These are phyloP conservation scores for Altica lythri DNA, from an alignment of 2,888 invertebrate genomes.

Conservation along the genomic window DNA sequence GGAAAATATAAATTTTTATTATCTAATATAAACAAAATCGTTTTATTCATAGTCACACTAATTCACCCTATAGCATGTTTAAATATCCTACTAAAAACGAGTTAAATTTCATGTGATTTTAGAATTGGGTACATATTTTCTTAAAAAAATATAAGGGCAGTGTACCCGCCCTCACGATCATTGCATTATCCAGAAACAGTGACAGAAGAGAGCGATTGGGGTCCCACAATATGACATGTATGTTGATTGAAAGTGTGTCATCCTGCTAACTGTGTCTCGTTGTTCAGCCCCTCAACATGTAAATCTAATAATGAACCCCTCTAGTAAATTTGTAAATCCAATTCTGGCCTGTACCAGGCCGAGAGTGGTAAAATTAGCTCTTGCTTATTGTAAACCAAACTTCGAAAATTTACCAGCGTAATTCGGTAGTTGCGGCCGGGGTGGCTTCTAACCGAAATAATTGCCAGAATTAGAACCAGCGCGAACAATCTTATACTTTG, in stretches of 20 bases:
- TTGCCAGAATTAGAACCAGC: slow-evolving; percentile 56
- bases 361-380: slow-evolving; percentile 60
- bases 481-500: slow-evolving; percentile 53
- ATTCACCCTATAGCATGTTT: too few relatives aligned
- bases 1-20: too few relatives aligned
- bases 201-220: not conserved
- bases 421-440: slow-evolving; percentile 56
- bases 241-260: slow-evolving; percentile 56
- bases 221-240: slow-evolving; percentile 46
- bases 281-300: slow-evolving; percentile 53
- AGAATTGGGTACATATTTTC: too few relatives aligned
- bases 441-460: slow-evolving; percentile 54
- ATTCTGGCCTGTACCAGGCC: slow-evolving; percentile 56
- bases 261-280: slow-evolving; percentile 48
- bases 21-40: too few relatives aligned
- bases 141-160: too few relatives aligned
- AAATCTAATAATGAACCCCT: slow-evolving; percentile 59
- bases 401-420: slow-evolving; percentile 59
- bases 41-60: too few relatives aligned
- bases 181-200: not conserved
- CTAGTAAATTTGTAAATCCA: slow-evolving; percentile 59
- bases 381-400: slow-evolving; percentile 62
- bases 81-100: too few relatives aligned
- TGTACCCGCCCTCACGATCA: not conserved
- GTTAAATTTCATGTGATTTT: too few relatives aligned